Conservation (phyloP, 2,113 vertebrate species). For the Zapornia atra region DNA sequence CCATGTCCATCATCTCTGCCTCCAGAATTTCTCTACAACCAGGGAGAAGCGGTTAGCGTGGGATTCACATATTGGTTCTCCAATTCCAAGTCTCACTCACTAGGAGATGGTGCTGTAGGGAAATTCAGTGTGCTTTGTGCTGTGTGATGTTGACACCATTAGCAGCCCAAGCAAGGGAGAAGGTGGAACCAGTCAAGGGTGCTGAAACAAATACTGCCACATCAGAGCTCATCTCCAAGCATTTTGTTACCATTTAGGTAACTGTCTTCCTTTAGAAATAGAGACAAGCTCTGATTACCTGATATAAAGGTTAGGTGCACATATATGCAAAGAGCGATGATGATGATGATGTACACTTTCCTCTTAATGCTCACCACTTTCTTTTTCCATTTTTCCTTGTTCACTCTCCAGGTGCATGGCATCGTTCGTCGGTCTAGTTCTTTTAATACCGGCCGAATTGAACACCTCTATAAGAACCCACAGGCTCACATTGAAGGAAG, state of each 20-base stretch:
- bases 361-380: not conserved
- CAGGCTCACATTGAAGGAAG: constrained; percentile 94
- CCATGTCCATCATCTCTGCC: not conserved
- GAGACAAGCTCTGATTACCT: not conserved
- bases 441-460: constrained; percentile 97
- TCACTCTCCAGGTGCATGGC: constrained; percentile 88
- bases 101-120: not conserved
- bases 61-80: not conserved
- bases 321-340: not conserved
- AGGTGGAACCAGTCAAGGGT: not conserved
- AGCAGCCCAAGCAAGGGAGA: not conserved
- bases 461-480: constrained; percentile 96
- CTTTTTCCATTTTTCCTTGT: not conserved
- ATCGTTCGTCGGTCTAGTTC: constrained; percentile 95
- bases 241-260: not conserved
- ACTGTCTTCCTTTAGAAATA: not conserved
- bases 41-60: not conserved
- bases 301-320: not conserved
- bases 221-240: not conserved
- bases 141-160: not conserved
- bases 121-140: not conserved
- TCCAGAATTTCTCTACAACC: not conserved
- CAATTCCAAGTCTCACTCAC: not conserved
- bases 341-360: not conserved
- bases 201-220: not conserved